phyloP scores from a whole-genome alignment of 2,888 invertebrate genomes.

The Idaea dimidiata region DNA sequence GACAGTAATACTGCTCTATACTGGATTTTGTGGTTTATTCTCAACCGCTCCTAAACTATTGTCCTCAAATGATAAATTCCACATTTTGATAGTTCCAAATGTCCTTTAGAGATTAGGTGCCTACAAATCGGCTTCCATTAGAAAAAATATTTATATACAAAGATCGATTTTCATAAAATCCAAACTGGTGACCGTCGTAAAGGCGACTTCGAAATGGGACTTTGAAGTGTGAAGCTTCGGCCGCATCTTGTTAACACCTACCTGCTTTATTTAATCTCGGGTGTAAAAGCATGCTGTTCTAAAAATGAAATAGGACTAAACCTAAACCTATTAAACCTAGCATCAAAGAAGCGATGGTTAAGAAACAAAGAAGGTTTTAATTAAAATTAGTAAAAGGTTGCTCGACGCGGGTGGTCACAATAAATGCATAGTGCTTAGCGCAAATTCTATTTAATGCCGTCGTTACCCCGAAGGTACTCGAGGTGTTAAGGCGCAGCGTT shows the following conservation, averaged over 20 bases:
- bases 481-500: background rate
- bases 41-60: too few relatives aligned
- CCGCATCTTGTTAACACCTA: too few relatives aligned
- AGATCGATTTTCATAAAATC: too few relatives aligned
- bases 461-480: constrained; percentile 19
- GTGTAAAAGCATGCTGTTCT: background rate
- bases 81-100: too few relatives aligned
- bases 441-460: constrained; percentile 57
- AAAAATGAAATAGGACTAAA: background rate
- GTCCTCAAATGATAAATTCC: too few relatives aligned
- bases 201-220: too few relatives aligned
- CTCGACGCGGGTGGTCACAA: constrained; percentile 29
- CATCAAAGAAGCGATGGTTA: background rate
- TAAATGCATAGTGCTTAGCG: constrained; percentile 52
- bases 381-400: constrained; percentile 12
- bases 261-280: too few relatives aligned
- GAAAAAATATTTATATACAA: too few relatives aligned
- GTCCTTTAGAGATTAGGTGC: too few relatives aligned
- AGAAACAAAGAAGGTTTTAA: background rate
- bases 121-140: too few relatives aligned
- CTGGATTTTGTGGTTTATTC: background rate
- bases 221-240: too few relatives aligned
- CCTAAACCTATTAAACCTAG: background rate
- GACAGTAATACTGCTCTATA: background rate
- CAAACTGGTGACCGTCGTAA: too few relatives aligned